Percentiles rank a stretch among this genome's conserved stretches.
Conservation (phyloP, 1,140 invertebrate species). For the Battus philenor region DNA sequence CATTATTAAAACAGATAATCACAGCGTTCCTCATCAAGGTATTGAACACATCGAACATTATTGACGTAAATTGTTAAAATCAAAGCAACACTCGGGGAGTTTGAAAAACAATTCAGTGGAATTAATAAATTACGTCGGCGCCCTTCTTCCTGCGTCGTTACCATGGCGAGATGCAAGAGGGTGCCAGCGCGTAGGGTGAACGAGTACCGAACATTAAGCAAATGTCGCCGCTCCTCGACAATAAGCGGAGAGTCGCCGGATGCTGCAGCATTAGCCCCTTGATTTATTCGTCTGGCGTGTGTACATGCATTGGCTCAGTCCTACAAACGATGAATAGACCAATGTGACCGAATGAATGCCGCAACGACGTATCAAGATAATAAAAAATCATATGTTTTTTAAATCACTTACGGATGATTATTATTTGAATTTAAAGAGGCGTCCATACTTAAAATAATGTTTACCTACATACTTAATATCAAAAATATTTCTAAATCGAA, state of each 20-base stretch:
- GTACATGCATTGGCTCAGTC: conserved; percentile 45
- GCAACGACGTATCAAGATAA: too few species aligned
- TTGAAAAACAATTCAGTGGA: conserved; percentile 41
- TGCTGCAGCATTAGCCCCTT: conserved; percentile 59
- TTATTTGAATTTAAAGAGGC: too few species aligned
- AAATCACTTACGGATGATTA: too few species aligned
- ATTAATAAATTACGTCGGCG: conserved; percentile 52
- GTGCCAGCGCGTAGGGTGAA: conserved; percentile 25
- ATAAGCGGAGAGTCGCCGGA: conserved; percentile 52
- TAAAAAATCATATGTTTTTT: too few species aligned
- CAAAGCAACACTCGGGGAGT: conserved; percentile 17
- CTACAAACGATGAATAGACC: conserved; percentile 42
- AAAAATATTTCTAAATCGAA: too few species aligned
- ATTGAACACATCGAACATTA: conserved; percentile 17
- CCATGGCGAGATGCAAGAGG: conserved; percentile 29
- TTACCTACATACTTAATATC: too few species aligned
- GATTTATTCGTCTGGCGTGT: conserved; percentile 70
- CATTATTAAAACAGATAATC: too few species aligned
- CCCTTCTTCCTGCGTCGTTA: conserved; percentile 30
- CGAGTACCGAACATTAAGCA: conserved; percentile 36
- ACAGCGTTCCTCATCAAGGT: too few species aligned
- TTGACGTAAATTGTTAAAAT: conserved; percentile 9
- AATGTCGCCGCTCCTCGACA: conserved; percentile 38
- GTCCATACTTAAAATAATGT: too few species aligned
- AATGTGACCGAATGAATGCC: conserved; percentile 6